Evolutionary conservation across 30 jellyfish, hydroid and myxozoan genomes (phyloP).

Genomic region (Nemopilema nomurai): DNA sequence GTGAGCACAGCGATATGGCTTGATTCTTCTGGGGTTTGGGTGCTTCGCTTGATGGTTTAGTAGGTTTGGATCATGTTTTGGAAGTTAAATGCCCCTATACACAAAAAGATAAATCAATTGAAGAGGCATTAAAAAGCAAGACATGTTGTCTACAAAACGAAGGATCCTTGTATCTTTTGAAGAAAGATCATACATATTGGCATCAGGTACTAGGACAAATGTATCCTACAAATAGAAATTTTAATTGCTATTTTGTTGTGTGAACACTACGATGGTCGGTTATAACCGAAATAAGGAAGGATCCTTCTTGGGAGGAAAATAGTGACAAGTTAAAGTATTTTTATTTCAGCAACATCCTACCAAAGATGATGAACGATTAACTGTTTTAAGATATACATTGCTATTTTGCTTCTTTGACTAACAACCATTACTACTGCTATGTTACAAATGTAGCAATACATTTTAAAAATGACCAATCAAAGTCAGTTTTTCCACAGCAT

Average conservation of each 20-base stretch:
- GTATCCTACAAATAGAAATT: constrained; percentile 17
- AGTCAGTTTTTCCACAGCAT: constrained; percentile 15
- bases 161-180: background rate
- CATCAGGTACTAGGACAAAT: constrained; percentile 24
- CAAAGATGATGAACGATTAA: constrained; percentile 9
- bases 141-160: constrained; percentile 1
- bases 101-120: constrained; percentile 22
- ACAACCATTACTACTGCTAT: background rate
- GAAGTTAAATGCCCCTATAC: constrained; percentile 43
- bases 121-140: constrained; percentile 11
- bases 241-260: constrained; percentile 28
- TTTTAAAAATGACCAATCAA: background rate
- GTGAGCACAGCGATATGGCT: constrained; percentile 3
- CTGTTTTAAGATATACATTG: background rate
- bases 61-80: background rate
- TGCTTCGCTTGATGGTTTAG: constrained; percentile 18
- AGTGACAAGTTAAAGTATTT: background rate
- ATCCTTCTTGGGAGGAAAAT: constrained; percentile 5
- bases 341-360: constrained; percentile 7
- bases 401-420: background rate
- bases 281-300: background rate
- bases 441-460: background rate
- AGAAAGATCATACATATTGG: constrained; percentile 21
- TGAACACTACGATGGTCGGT: background rate
- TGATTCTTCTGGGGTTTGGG: constrained; percentile 22